Base-by-base conservation (phyloP, 2,888 invertebrate species). In the Thyatira batis region DNA sequence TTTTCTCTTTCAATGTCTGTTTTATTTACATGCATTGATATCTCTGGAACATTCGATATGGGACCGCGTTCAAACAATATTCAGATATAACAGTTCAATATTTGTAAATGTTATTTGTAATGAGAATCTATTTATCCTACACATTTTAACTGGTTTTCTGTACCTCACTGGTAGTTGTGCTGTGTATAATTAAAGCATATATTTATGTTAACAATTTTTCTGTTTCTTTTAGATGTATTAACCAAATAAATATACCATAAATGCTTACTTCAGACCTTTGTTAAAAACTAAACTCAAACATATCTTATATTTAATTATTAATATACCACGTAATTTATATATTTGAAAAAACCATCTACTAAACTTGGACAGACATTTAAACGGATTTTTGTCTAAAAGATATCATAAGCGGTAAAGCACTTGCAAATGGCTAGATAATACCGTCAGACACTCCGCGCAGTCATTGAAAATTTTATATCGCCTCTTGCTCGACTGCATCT, bases 401-500 rank as follows among this genome's bases (percentile, higher is more conserved):
- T 85, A 85, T 84, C 84, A 87, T 83, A 80, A 81, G 76, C 80
- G 75, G 69, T 76, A 75, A 74, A 84, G 85, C 82, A 84, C 84
- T 87, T 78, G 82, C 88, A 85, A 88, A 87, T 85, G 81, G 84
- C 84, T 84, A 89, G 87, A 90, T 90, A 88, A 89, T 89, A 84
- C 87, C 78, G 81, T 82, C 85, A 83, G 86, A 87, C 86, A 84
- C 86, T 85, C 84, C 74, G 78, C 79, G 78, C 78, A 82, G 82
- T 87, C 86, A 85, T 87, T 89, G 89, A 88, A 88, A 88, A 86
- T 89, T 89, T 90, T 85, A 89, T 89, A 86, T 87, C 89, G 82
- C 85, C 77, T 84, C 84, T 78, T 83, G 76, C 80, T 78, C 79
- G 76, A 72, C 78, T 84, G 83, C 84, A 82, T 66, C 75, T 71